phyloP scores from a whole-genome alignment of 2,888 invertebrate species.

The Polydrusus tereticollis region DNA sequence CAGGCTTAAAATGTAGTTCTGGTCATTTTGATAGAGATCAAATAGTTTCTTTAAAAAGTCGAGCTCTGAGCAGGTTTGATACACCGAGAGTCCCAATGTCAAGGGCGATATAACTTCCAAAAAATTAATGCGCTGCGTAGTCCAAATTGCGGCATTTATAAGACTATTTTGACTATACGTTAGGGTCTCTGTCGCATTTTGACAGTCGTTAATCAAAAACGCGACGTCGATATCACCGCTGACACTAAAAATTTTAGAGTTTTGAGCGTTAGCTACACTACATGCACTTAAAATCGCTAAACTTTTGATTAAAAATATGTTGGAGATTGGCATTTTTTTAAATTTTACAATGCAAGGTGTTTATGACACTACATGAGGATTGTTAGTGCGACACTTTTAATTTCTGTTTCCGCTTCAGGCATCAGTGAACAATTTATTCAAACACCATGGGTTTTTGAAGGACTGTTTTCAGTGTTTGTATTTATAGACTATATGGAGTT shows the following conservation, averaged over 20 bases:
- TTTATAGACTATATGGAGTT: constrained; percentile 41
- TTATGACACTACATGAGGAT: constrained; percentile 12
- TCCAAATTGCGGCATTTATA: constrained; percentile 62
- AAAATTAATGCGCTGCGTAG: constrained; percentile 59
- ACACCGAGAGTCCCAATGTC: constrained; percentile 58
- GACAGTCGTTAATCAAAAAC: constrained; percentile 59
- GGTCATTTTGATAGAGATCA: constrained; percentile 55
- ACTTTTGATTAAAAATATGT: constrained; percentile 42
- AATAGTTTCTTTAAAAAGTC: constrained; percentile 60
- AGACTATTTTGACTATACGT: constrained; percentile 54
- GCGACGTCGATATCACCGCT: constrained; percentile 58
- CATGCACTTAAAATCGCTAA: constrained; percentile 29
- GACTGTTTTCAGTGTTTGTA: constrained; percentile 46
- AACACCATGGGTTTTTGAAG: constrained; percentile 46
- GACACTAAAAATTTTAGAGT: constrained; percentile 49
- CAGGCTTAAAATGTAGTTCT: constrained; percentile 57
- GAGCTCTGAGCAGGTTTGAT: constrained; percentile 58
- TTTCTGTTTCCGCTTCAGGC: constrained; percentile 53
- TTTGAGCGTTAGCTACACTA: constrained; percentile 11
- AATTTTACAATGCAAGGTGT: constrained; percentile 17
- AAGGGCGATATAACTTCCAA: constrained; percentile 56
- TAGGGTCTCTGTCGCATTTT: constrained; percentile 41
- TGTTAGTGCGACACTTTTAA: constrained; percentile 48
- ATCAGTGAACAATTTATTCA: constrained; percentile 56
- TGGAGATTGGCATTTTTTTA: not conserved